Evolutionary conservation across 2,113 vertebrate genomes (phyloP), one percentile per base, ranked within the genome.

Genomic region (Synchiropus splendidus): DNA sequence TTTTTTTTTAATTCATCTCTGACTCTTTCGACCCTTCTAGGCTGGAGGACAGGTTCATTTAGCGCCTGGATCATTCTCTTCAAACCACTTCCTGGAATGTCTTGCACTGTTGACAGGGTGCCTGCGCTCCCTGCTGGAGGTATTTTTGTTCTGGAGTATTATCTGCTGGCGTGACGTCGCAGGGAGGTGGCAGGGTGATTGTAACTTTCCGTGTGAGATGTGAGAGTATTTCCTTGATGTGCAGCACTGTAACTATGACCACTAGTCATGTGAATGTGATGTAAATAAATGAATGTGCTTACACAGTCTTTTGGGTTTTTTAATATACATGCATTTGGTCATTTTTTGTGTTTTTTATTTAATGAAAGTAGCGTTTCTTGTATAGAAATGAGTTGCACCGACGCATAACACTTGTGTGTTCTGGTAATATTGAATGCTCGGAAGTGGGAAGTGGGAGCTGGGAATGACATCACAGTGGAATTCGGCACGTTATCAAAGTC

Each of bases 221-320:
- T 32, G 27, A 10, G 13, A 3, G 11, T 32, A 27, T 43, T 55
- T 13, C 33, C 52, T 41, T 55, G 42, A 41, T 58, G 54, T 55
- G 50, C 38, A 53, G 18, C 18, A 31, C 31, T 59, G 55, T 51
- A 72, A 47, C 34, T 44, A 60, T 43, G n/a, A 56, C 33, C 34
- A 36, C 42, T 36, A 60, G 63, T 72, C 48, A 67, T 62, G 70
- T 74, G 63, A 74, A 67, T 72, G 68, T 66, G 33, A 52, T 70
- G 49, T 61, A 61, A 82, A 79, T 77, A 75, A 81, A 79, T 40
- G 3, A 51, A 31, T 48, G 38, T 49, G 43, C 36, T 31, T 55
- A 42, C 18, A 34, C 4, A 27, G 21, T 27, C n/a, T n/a, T n/a
- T n/a, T n/a, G n/a, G n/a, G 13, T 41, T 30, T 34, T 48, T 54